Evolutionary conservation across 2,113 vertebrate species (phyloP).

Genomic region (Caloenas nicobarica): DNA sequence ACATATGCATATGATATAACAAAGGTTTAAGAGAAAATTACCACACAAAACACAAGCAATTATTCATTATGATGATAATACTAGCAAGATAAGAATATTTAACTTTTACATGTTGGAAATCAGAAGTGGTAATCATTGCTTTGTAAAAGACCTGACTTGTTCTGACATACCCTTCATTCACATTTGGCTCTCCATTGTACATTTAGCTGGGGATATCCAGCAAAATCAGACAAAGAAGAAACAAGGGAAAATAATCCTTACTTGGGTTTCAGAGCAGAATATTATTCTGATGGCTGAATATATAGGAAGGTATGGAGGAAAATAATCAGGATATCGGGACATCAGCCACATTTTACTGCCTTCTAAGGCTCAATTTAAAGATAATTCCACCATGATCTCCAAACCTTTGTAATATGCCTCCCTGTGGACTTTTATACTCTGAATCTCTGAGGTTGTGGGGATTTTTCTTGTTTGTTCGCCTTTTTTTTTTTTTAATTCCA

Average conservation of each 20-base stretch:
- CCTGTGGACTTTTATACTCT: neutral
- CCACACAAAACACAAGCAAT: neutral
- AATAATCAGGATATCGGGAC: neutral
- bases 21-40: neutral
- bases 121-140: neutral
- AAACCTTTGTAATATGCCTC: neutral
- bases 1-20: accelerated
- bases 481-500: too few species aligned
- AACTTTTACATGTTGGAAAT: neutral
- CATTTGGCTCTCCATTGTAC: neutral
- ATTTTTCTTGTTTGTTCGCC: too few species aligned
- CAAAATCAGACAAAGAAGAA: neutral
- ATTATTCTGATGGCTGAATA: neutral
- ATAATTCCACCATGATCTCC: neutral
- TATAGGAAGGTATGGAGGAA: neutral
- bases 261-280: neutral
- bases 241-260: neutral
- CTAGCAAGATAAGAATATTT: neutral
- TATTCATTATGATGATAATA: neutral
- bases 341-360: neutral
- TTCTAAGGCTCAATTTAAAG: neutral
- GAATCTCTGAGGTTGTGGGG: neutral
- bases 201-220: neutral
- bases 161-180: neutral
- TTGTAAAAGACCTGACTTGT: neutral